A percentile compares a stretch with the other conserved stretches of the same genome.
phyloP scores from a whole-genome alignment of 2,113 vertebrate species.

The Bungarus multicinctus region DNA sequence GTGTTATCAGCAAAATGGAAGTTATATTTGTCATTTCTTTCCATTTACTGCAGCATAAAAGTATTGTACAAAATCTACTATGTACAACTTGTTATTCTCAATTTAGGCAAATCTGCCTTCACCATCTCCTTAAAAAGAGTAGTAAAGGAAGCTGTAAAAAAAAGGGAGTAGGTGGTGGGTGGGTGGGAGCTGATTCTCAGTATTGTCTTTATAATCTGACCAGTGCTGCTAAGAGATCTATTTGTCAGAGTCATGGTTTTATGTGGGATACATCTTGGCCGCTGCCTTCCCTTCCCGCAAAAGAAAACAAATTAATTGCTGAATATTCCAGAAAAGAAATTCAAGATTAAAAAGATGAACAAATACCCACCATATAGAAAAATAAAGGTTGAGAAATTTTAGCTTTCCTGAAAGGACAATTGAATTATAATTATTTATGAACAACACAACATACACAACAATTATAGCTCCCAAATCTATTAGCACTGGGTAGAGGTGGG shows the following conservation, averaged over 20 bases:
- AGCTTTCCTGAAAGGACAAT: background rate
- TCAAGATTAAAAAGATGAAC: background rate
- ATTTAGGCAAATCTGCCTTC: background rate
- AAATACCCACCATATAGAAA: background rate
- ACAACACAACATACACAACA: background rate
- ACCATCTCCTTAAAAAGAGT: background rate
- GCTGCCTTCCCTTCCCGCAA: background rate
- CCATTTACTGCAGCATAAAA: background rate
- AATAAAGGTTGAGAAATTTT: background rate
- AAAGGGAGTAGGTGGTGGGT: too few species aligned
- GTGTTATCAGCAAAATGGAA: background rate
- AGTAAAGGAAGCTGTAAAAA: background rate
- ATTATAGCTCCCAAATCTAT: background rate
- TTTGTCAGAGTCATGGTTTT: background rate
- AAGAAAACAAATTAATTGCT: background rate
- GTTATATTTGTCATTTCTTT: background rate
- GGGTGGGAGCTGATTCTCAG: background rate
- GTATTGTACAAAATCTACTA: background rate
- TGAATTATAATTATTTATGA: slow-evolving; percentile 23
- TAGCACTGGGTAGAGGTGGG: background rate
- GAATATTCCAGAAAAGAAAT: background rate
- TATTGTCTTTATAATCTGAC: background rate
- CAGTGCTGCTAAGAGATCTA: background rate
- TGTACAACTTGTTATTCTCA: background rate
- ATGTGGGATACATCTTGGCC: background rate